Evolutionary conservation across 2,113 vertebrate species (phyloP), one percentile per base, ranked within the genome.

Genomic region (Callospermophilus lateralis): DNA sequence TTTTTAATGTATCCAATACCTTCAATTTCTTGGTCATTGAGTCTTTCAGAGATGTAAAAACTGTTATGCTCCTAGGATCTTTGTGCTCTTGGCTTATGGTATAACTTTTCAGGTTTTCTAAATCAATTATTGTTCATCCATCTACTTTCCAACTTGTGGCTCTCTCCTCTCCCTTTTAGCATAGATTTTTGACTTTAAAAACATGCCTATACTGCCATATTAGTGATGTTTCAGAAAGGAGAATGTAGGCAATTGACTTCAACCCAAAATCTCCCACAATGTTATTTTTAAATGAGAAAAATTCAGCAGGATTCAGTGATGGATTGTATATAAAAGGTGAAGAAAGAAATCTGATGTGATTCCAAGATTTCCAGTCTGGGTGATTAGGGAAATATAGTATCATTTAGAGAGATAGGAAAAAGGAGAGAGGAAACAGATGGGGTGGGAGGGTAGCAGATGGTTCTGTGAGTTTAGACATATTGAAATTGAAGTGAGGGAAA

Each of bases 401-500:
- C 74, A 34, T 72, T 85, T 95, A 78, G 20, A 95, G 80, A 94
- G 74, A 93, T 19, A 74, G 89, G 88, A 67, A 76, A 89, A 93
- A 17, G 32, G 68, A 15, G 73, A 77, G 91, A 85, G 10, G 34
- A 37, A 85, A 81, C 93, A 96, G 95, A 93, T 97, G 87, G 95
- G 37, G 1, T 77, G 8, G 83, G 51, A 84, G 76, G 68, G 73
- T 34, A 89, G 34, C 95, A 97, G 96, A 96, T 95, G 93, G 84
- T 76, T 93, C 87, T 81, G 53, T 92, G 83, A 61, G 55, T 77
- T 91, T 81, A 96, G 90, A 93, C 87, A 96, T 95, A 96, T n/a
- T 89, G 96, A 92, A 96, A 85, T 53, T 37, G 51, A 96, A 93
- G 78, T 74, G 92, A 96, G 34, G 86, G 97, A 96, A 97, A 84